Evolutionary conservation across 1,140 invertebrate genomes (phyloP), one percentile per base, ranked within the genome.

Genomic region (Hyles euphorbiae): DNA sequence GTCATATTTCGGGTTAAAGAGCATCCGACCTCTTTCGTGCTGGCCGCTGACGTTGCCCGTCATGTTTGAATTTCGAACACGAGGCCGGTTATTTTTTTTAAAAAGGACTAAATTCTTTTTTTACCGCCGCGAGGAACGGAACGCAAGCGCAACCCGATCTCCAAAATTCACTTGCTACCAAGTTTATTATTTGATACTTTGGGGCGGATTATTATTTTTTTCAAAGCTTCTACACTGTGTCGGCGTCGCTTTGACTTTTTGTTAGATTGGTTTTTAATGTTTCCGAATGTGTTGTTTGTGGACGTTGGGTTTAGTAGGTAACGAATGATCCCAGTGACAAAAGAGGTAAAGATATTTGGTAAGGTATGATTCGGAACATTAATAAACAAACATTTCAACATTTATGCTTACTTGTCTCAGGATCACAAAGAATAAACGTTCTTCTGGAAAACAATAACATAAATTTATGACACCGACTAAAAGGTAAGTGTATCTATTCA

Each of bases 151-250:
- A 88, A 88, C 80, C 83, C 81, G 81, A 88, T 84, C 80, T 66
- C 74, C 70, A 58, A 84, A 85, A 86, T 83, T 86, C 83, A 88
- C 85, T 88, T 88, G 85, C 85, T 88, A 84, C 85, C 78, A 87
- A 86, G 72, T 88, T 85, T 85, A 88, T 88, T 88, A 88, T 88
- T 86, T 84, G 84, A 87, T 87, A 86, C 84, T 86, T 74, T 22
- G 53, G 65, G 76, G 67, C 60, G 78, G 78, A 80, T 84, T 86
- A 81, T 75, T 72, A 61, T 72, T 77, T 82, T 70, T 76, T 69
- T 73, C 53, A 65, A 60, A 56, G 58, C 66, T 71, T 63, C 69
- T 71, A 76, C 61, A 68, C 62, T 60, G 65, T 65, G 82, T 71
- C 82, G 82, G 82, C 78, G 63, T 74, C 68, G 56, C 72, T 83